Base-by-base conservation (phyloP, 2,113 vertebrate species). In the Pseudolaguvia tuberculata region DNA sequence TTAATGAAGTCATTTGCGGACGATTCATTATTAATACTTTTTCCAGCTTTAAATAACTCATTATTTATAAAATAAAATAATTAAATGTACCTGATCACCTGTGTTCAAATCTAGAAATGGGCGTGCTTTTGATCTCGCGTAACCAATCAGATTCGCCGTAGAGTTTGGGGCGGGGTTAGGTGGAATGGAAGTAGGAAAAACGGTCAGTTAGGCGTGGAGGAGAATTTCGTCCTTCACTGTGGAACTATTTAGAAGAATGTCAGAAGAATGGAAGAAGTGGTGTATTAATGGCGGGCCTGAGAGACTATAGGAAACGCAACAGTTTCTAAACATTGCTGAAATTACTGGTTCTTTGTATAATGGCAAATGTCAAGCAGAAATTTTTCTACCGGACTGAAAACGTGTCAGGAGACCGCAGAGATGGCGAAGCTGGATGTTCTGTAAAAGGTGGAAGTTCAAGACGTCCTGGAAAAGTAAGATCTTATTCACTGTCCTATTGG, bases 401-500 rank as follows among this genome's bases (percentile, higher is more conserved):
- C 0, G 55, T 47, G 23, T 75, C 63, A 7, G 57, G 52, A 68
- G 58, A 50, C 14, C 45, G 39, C 14, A 56, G 61, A 21, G 53
- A 69, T 45, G 55, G 39, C 2, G 83, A 82, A 68, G 75, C 82
- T 70, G 86, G 84, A 85, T 84, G 58, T 84, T 87, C 81, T 45
- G 81, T 67, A 75, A 73, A 77, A 74, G 70, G 35, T 66, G 72
- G 73, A 81, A 68, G 77, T 1, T 62, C 55, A 27, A n/a, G 25
- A 48, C n/a, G 39, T n/a, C 23, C 47, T 10, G 67, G 62, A 27
- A 71, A 74, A 76, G 79, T 81, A 42, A 14, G 21, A 47, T 17
- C 15, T 8, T 4, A 31, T 23, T 56, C 9, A 42, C 52, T n/a
- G 0, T 10, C 31, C 7, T 56, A 10, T 39, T 39, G n/a, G 39